A percentile compares a stretch with the other conserved stretches of the same genome.
Evolutionary conservation across 1,140 invertebrate species (phyloP).

Genomic region (Sycobia sp.): DNA sequence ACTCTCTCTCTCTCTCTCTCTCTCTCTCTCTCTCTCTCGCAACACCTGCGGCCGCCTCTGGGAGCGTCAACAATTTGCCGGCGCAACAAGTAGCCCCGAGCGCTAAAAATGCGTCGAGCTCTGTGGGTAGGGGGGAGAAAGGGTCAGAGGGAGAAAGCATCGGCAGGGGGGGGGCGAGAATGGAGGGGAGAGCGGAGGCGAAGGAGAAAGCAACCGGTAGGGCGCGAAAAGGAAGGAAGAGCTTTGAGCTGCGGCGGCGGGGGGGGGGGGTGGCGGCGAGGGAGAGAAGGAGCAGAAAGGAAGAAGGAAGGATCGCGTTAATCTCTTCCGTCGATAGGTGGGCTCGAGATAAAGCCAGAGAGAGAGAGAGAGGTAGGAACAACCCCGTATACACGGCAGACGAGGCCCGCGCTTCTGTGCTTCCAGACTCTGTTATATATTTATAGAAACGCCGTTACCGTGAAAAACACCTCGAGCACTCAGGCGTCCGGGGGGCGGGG

Average conservation of each 20-base stretch:
- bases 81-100: slow-evolving; percentile 26
- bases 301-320: too few relatives aligned
- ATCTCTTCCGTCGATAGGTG: not conserved
- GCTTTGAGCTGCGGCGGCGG: too few relatives aligned
- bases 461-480: too few relatives aligned
- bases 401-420: not conserved
- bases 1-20: too few relatives aligned
- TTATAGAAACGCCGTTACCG: too few relatives aligned
- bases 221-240: not conserved
- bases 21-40: too few relatives aligned
- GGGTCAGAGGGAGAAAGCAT: not conserved
- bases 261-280: not conserved
- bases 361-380: not conserved
- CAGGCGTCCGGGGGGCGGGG: too few relatives aligned
- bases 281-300: not conserved
- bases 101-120: too few relatives aligned
- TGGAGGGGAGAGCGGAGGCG: too few relatives aligned
- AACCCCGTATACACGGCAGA: not conserved
- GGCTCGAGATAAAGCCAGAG: not conserved
- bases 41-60: too few relatives aligned
- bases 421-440: too few relatives aligned
- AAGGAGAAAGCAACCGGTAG: not conserved
- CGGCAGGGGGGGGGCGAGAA: not conserved
- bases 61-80: not conserved
- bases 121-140: too few relatives aligned